Conservation (phyloP, 2,113 vertebrate species). For the Chaetodon auriga region DNA sequence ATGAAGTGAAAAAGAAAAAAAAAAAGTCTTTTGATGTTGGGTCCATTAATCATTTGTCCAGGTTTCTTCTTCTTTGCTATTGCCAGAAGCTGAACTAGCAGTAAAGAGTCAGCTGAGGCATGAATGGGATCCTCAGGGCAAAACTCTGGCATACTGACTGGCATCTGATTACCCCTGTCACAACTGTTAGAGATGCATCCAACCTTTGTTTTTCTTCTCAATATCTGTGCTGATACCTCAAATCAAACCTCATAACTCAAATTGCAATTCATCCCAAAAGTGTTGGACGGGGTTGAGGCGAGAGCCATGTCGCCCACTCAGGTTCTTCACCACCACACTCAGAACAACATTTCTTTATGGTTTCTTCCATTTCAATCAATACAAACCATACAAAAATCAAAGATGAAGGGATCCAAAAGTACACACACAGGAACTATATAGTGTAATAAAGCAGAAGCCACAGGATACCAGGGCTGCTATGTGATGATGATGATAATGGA, state of each 20-base stretch:
- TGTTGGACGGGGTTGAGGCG: not conserved
- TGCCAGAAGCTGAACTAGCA: slow-evolving; percentile 50
- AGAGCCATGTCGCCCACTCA: not conserved
- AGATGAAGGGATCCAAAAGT: not conserved
- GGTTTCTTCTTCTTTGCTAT: slow-evolving; percentile 25
- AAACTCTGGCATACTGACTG: not conserved
- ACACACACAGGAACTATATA: not conserved
- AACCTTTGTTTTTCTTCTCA: no score
- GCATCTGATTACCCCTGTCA: not conserved
- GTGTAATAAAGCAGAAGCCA: not conserved
- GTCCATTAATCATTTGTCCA: slow-evolving; percentile 38
- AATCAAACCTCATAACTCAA: no score
- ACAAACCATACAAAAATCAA: not conserved
- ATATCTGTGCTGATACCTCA: not conserved
- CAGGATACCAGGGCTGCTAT: not conserved
- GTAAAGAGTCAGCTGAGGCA: slow-evolving; percentile 40
- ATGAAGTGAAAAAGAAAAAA: not conserved
- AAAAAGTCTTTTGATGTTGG: not conserved
- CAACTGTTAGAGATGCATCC: not conserved
- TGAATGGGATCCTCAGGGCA: slow-evolving; percentile 33
- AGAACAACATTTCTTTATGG: not conserved
- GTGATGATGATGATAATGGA: not conserved
- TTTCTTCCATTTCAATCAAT: not conserved
- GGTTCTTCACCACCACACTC: not conserved
- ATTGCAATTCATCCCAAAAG: not conserved